Evolutionary conservation across 37 sponge, comb jelly and placozoan species (phyloP), one percentile per base, ranked within the genome.

Genomic region (Oopsacas minuta): DNA sequence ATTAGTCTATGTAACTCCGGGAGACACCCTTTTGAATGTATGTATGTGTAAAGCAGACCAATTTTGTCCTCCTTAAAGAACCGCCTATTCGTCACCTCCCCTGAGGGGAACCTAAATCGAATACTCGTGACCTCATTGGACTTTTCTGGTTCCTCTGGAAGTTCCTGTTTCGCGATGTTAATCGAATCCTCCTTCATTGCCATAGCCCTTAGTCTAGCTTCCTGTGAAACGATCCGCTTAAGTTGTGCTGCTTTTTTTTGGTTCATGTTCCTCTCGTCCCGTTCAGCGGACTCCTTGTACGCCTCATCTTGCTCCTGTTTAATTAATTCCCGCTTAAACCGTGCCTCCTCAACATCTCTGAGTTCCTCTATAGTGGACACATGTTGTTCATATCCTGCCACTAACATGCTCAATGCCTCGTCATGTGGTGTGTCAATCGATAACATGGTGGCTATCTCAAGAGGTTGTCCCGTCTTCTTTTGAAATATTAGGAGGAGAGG

Each of bases 261-360:
- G 0, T 39, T 35, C 23, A 89, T 86, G 86, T 93, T 95, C 85
- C 87, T 81, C 46, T 81, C 84, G 84, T 95, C 94, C 37, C 88
- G 88, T 7, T 35, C 49, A 36, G 91, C 81, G 37, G 94, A 93
- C 81, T 86, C 94, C 39, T 83, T 82, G 38, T 90, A 93, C 0
- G 90, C 91, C 82, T 36, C 17, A 81, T 95, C 93, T 84, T 93
- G 96, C 37, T 88, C 89, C 37, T 53, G 84, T 42, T 87, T 93
- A 87, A 95, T 91, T 23, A 36, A 12, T 39, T 91, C 91, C 46
- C 94, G 39, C 0, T 36, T 88, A 36, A 82, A 12, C 37, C 96
- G 85, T 15, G 90, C 92, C 34, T 35, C 39, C 92, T 95, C 84
- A 23, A 38, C n/a, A 35, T 28, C n/a, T 28, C 38, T 38, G 36